phyloP scores from a whole-genome alignment of 2,113 vertebrate genomes.

The Chascanopsetta lugubris region DNA sequence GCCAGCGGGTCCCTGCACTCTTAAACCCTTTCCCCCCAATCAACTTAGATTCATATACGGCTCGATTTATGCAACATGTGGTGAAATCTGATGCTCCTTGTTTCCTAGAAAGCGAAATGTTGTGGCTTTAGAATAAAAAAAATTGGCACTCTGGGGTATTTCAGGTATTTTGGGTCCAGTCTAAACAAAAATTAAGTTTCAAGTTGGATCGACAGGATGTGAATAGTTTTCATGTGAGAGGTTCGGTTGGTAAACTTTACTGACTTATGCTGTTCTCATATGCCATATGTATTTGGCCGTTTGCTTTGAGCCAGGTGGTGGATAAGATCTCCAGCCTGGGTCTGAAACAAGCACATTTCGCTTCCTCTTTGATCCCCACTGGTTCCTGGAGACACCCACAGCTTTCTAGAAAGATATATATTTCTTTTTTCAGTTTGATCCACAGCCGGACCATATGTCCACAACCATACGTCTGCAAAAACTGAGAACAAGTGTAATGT shows the following conservation, averaged over 20 bases:
- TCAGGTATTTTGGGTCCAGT: not conserved
- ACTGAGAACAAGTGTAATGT: conserved; percentile 38
- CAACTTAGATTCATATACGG: conserved; percentile 7
- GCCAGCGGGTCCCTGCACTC: conserved; percentile 16
- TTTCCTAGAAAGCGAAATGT: conserved; percentile 18
- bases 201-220: not conserved
- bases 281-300: conserved; percentile 3
- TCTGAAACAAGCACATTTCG: conserved; percentile 41
- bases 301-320: not conserved
- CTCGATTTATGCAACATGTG: not conserved
- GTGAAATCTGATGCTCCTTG: not conserved
- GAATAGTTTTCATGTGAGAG: not conserved
- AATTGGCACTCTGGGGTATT: not conserved
- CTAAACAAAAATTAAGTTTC: not conserved
- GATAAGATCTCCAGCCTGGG: conserved; percentile 55
- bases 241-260: conserved; percentile 11
- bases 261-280: conserved; percentile 10
- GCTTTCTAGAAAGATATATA: conserved; percentile 28
- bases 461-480: conserved; percentile 34
- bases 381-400: conserved; percentile 48
- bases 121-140: not conserved
- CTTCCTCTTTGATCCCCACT: conserved; percentile 38
- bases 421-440: conserved; percentile 21
- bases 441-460: conserved; percentile 17
- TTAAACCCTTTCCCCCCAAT: conserved; percentile 18